Base-by-base conservation (phyloP, 2,797 vertebrate genomes). In the Microctenopoma stevenorrisi region DNA sequence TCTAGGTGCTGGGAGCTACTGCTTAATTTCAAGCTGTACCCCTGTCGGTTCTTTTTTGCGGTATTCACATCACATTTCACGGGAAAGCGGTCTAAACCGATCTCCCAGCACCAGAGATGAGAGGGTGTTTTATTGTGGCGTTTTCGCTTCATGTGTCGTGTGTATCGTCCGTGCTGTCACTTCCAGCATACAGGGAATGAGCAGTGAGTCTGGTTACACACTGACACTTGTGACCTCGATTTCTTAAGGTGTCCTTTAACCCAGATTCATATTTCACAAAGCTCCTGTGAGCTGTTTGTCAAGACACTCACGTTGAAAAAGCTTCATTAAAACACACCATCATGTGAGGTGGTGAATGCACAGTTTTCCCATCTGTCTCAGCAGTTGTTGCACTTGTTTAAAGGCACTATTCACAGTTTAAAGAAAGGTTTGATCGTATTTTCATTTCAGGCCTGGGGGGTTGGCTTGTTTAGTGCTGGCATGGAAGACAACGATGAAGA, bases 401-500 rank as follows among this genome's bases (percentile, higher is more conserved):
- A 43, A 43, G 42, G 42, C 6, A 16, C 25, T 40, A 6, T 18
- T 16, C 3, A 18, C 2, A 25, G 16, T 65, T 37, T 46, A 0
- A 8, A 38, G 10, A 5, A 0, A 58, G 2, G 11, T 0, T 44
- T n/a, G 0, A 16, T 30, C n/a, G n/a, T 26, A 26, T 3, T 62
- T 22, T 33, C 0, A 9, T 52, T 12, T 53, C 8, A n/a, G 2
- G 6, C 7, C 7, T 3, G 28, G 26, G 13, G 53, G 2, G 12
- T 7, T 4, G 25, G 15, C 25, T 58, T 49, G 47, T 57, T 51
- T 10, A 37, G 2, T 44, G 43, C 40, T 62, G 92, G 52, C 30
- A 93, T 95, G 94, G 92, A 87, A n/a, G 77, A 70, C 18, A 65
- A 46, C 5, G 74, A 86, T 35, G 91, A 93, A 1, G 91, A 92